Conservation (phyloP, 2,888 invertebrate genomes). For the Standfussiana lucernea region DNA sequence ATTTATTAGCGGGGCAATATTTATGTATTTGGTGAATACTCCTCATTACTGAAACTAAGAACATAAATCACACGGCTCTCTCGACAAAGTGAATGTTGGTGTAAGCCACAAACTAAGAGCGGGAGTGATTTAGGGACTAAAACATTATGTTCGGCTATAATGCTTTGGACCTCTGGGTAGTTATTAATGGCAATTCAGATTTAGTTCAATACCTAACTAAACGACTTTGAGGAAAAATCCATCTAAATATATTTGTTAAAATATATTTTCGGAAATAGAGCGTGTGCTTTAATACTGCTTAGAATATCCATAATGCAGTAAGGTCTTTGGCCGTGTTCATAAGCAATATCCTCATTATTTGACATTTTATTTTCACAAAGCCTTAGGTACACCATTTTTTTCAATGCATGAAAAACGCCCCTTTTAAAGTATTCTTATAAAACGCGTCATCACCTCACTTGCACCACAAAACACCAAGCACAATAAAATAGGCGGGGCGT, state of each 20-base stretch:
- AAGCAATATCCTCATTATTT: neutral
- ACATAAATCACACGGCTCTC: slow-evolving; percentile 74
- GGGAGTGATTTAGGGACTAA: slow-evolving; percentile 9
- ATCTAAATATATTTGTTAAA: neutral
- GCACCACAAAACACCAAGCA: slow-evolving; percentile 45
- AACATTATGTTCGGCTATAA: neutral
- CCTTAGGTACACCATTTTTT: no score
- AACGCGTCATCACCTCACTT: slow-evolving; percentile 48
- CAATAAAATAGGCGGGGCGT: slow-evolving; percentile 74
- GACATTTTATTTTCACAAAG: neutral
- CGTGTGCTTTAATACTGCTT: neutral
- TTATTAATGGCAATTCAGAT: neutral
- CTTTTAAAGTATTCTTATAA: neutral
- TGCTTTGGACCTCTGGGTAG: neutral
- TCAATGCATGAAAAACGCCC: neutral
- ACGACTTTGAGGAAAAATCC: no score
- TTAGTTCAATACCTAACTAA: neutral
- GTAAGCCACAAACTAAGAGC: slow-evolving; percentile 46
- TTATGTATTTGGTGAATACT: slow-evolving; percentile 70
- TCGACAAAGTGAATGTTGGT: slow-evolving; percentile 64
- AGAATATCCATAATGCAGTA: neutral
- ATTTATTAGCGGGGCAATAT: slow-evolving; percentile 71
- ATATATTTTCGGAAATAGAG: neutral
- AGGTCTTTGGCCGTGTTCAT: neutral
- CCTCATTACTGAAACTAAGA: slow-evolving; percentile 75